Conservation (phyloP, 2,888 invertebrate genomes). For the Isotomurus palustris region DNA sequence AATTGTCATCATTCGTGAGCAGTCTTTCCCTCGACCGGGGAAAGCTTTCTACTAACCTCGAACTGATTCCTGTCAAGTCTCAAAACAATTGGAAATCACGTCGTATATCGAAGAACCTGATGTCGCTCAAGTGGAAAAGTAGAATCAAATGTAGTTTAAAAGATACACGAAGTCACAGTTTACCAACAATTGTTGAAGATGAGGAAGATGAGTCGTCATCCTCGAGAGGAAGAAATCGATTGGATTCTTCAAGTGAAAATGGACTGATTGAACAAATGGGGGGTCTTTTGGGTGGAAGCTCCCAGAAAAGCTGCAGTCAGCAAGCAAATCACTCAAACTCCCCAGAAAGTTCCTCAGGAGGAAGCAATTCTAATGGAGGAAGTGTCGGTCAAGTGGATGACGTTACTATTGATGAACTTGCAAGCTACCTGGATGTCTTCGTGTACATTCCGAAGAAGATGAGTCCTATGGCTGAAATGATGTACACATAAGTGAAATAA, state of each 20-base stretch:
- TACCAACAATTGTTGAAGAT: conserved; percentile 37
- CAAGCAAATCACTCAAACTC: conserved; percentile 25
- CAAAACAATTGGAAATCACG: too few species aligned
- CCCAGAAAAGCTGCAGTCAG: conserved; percentile 39
- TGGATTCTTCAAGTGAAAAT: neutral
- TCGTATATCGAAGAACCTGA: too few species aligned
- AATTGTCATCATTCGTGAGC: too few species aligned
- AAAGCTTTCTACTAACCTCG: neutral
- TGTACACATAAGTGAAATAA: conserved; percentile 78
- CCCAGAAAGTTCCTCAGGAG: too few species aligned
- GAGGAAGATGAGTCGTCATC: conserved; percentile 4
- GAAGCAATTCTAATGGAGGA: conserved; percentile 46
- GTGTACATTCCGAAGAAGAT: conserved; percentile 96
- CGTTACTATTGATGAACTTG: conserved; percentile 88
- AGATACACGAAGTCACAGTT: conserved; percentile 14
- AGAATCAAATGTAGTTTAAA: conserved; percentile 21
- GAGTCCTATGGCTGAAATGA: conserved; percentile 97
- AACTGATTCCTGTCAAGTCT: too few species aligned
- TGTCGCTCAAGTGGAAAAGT: conserved; percentile 14
- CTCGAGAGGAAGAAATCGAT: neutral
- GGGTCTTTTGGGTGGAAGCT: conserved; percentile 8
- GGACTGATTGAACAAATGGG: neutral
- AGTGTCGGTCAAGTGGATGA: conserved; percentile 61
- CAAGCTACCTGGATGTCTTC: conserved; percentile 90
- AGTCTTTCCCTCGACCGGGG: too few species aligned